Base-by-base conservation (phyloP, 1,140 invertebrate species). In the Octopus sinensis region DNA sequence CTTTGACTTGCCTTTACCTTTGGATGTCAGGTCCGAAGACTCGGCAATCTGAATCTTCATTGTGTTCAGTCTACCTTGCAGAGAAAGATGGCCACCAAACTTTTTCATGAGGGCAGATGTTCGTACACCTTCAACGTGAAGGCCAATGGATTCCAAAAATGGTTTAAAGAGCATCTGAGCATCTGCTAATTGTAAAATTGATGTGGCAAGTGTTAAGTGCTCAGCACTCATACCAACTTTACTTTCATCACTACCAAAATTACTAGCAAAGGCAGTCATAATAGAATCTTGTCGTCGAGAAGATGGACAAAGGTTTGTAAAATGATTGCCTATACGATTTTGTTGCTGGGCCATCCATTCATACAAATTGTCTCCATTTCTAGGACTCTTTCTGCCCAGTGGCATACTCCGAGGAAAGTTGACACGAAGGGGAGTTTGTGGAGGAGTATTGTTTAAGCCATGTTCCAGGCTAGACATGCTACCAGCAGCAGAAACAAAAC, bases 11-110 rank as follows among this genome's bases (percentile, higher is more conserved):
- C 84, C 86, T 80, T 88, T 88, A 6, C 85, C 83, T 13, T 83
- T 82, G 53, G 79, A 78, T 51, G 78, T 81, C 3, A 81, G 82
- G 17, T 82, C 82, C 54, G 88, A 87, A 62, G 88, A 90, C 80
- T 98, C 96, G 30, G 97, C 96, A 88, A 98, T 98, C 89, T 98
- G 96, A 81, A 98, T 96, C 82, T 95, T 93, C 91, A 98, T 94
- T 3, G 94, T 93, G 84, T 97, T 96, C 90, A 98, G 94, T 85
- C 93, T 94, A 13, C 94, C 95, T 80, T 95, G 94, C n/a, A 98
- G 91, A 12, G 96, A 96, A 54, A 98, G 91, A 91, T 96, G 96
- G 6, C 96, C 96, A 6, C 96, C 96, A 87, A 97, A 94, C 79
- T 96, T 96, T 86, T 97, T 89, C 90, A 91, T 90, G 86, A 91